Percentiles rank a stretch among this genome's conserved stretches.
phyloP scores from a whole-genome alignment of 2,888 invertebrate genomes.

The Cataglyphis albicans region DNA sequence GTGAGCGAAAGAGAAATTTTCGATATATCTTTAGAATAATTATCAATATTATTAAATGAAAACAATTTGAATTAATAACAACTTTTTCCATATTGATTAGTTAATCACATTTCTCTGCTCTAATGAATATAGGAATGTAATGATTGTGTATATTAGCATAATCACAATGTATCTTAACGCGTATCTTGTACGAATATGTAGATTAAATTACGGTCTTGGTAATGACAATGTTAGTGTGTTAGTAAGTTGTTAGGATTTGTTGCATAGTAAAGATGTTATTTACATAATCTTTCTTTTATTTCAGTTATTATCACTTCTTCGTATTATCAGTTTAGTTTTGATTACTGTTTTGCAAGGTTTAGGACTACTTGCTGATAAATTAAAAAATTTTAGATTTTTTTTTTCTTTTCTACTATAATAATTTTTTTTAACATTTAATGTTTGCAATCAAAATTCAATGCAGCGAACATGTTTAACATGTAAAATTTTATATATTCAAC shows the following conservation, averaged over 20 bases:
- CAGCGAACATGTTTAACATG: not conserved
- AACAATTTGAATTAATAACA: not conserved
- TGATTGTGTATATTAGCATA: not conserved
- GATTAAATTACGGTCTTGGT: slow-evolving; percentile 1
- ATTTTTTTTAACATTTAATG: not conserved
- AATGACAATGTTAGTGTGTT: slow-evolving; percentile 8
- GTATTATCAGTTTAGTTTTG: not conserved
- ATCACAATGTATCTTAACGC: not conserved
- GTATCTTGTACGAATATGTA: slow-evolving; percentile 19
- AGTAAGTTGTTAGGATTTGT: slow-evolving; percentile 7
- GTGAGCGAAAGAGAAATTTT: not conserved
- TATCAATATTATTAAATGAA: not conserved
- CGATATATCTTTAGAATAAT: slow-evolving; percentile 12
- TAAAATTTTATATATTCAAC: slow-evolving; percentile 16
- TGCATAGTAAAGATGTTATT: not conserved
- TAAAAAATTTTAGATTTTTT: not conserved
- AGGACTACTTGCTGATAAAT: not conserved
- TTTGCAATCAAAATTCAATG: not conserved
- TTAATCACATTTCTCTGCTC: not conserved
- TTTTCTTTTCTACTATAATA: not conserved
- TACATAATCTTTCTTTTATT: slow-evolving; percentile 5
- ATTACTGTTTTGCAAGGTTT: not conserved
- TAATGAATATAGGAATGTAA: not conserved
- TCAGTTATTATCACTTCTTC: not conserved
- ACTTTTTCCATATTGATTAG: not conserved